Conservation (phyloP, 2,888 invertebrate species). For the Panopea generosa region DNA sequence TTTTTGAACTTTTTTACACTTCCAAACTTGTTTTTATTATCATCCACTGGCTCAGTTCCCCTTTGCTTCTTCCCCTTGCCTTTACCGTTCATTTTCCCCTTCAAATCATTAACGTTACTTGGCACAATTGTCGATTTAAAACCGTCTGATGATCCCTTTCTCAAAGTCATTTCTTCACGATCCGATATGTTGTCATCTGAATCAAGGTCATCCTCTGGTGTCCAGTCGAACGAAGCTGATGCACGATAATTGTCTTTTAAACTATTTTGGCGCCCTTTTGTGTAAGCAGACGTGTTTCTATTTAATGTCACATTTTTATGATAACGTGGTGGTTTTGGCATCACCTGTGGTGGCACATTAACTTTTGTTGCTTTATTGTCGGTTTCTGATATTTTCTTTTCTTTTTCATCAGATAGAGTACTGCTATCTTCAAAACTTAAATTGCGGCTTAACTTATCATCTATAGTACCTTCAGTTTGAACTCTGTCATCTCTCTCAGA, state of each 20-base stretch:
- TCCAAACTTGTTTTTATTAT: constrained; percentile 68
- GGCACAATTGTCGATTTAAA: constrained; percentile 77
- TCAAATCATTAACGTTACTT: constrained; percentile 66
- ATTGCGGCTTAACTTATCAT: constrained; percentile 56
- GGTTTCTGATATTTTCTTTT: constrained; percentile 24
- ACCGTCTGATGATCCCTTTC: constrained; percentile 64
- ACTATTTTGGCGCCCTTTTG: constrained; percentile 16
- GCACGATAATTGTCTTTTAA: constrained; percentile 30
- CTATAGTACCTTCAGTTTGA: constrained; percentile 63
- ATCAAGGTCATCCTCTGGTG: constrained; percentile 77
- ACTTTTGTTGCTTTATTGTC: constrained; percentile 37
- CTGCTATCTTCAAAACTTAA: constrained; percentile 3
- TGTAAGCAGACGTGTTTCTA: constrained; percentile 28
- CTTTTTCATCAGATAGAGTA: constrained; percentile 19
- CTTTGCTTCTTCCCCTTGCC: constrained; percentile 54
- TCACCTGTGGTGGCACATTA: constrained; percentile 50
- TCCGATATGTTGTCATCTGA: constrained; percentile 78
- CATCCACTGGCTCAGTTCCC: constrained; percentile 28
- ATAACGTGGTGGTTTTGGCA: constrained; percentile 60
- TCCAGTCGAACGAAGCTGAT: constrained; percentile 73
- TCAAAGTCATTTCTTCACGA: constrained; percentile 50
- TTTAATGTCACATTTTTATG: constrained; percentile 59
- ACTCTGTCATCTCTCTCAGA: constrained; percentile 66
- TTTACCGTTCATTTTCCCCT: constrained; percentile 54
- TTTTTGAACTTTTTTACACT: constrained; percentile 76